Percentiles rank a stretch among this genome's conserved stretches.
Conservation (phyloP, 2,888 invertebrate genomes). For the Cheilosia pagana region DNA sequence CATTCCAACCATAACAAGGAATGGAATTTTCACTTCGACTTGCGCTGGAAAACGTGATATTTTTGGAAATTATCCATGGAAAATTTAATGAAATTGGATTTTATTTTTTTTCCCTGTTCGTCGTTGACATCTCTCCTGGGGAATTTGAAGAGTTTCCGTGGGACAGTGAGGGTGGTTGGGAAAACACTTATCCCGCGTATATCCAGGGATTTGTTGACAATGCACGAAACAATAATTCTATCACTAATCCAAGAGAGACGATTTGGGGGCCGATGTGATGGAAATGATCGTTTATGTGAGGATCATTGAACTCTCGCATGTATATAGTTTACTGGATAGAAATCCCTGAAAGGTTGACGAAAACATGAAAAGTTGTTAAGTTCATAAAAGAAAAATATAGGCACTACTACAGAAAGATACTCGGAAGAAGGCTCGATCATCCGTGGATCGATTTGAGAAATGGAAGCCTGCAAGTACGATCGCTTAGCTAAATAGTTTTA, state of each 20-base stretch:
- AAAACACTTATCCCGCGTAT: conserved; percentile 51
- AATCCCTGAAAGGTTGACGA: conserved; percentile 7
- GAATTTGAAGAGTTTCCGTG: background rate
- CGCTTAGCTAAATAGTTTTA: too few species aligned
- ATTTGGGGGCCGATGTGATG: conserved; percentile 30
- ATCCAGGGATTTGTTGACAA: conserved; percentile 52
- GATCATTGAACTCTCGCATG: conserved; percentile 57
- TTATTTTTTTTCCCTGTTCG: background rate
- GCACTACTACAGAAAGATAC: background rate
- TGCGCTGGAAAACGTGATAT: conserved; percentile 58
- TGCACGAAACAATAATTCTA: conserved; percentile 67
- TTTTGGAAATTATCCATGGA: conserved; percentile 54
- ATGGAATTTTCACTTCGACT: conserved; percentile 58
- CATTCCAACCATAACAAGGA: conserved; percentile 51
- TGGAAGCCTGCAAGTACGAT: too few species aligned
- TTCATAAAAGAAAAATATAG: conserved; percentile 6
- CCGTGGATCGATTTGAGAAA: too few species aligned
- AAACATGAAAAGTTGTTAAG: conserved; percentile 4
- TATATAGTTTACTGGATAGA: background rate
- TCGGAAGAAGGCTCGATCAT: background rate
- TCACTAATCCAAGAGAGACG: conserved; percentile 52
- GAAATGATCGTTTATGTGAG: conserved; percentile 43
- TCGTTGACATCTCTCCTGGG: conserved; percentile 11
- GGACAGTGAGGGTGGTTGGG: conserved; percentile 22
- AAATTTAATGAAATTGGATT: conserved; percentile 34